These are phyloP conservation scores for Phyllotreta cruciferae DNA, from an alignment of 2,888 invertebrate genomes.

Conservation along the genomic window DNA sequence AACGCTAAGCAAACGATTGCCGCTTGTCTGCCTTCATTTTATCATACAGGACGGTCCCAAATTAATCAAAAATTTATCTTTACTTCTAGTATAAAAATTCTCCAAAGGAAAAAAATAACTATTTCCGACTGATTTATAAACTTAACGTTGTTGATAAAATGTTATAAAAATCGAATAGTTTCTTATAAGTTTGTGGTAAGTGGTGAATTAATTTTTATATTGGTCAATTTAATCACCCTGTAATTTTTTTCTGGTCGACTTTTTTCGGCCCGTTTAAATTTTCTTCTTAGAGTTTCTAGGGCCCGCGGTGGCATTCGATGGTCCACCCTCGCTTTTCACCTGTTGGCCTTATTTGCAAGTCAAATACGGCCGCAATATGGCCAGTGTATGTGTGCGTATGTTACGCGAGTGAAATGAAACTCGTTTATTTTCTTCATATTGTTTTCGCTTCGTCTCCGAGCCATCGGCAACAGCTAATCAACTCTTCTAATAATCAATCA, in stretches of 20 bases:
- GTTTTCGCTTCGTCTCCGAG: not conserved
- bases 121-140: too few species aligned
- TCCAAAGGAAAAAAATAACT: too few species aligned
- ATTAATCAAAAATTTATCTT: not conserved
- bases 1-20: constrained; percentile 31
- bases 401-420: constrained; percentile 39
- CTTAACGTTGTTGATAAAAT: too few species aligned
- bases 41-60: constrained; percentile 1
- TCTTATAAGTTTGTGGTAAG: not conserved
- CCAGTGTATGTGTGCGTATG: constrained; percentile 20
- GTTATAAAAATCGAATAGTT: too few species aligned
- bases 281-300: constrained; percentile 31
- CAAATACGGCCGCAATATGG: constrained; percentile 47
- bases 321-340: constrained; percentile 56
- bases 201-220: not conserved
- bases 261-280: constrained; percentile 19
- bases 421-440: constrained; percentile 23
- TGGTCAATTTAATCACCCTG: constrained; percentile 1
- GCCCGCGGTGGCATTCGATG: constrained; percentile 47
- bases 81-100: too few species aligned
- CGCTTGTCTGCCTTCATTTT: constrained; percentile 19
- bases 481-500: too few species aligned
- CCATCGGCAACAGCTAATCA: too few species aligned
- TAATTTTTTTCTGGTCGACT: constrained; percentile 7
- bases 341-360: constrained; percentile 54